A percentile compares a stretch with the other conserved stretches of the same genome.
Evolutionary conservation across 2,797 vertebrate species (phyloP).

Genomic region (Anguilla anguilla): DNA sequence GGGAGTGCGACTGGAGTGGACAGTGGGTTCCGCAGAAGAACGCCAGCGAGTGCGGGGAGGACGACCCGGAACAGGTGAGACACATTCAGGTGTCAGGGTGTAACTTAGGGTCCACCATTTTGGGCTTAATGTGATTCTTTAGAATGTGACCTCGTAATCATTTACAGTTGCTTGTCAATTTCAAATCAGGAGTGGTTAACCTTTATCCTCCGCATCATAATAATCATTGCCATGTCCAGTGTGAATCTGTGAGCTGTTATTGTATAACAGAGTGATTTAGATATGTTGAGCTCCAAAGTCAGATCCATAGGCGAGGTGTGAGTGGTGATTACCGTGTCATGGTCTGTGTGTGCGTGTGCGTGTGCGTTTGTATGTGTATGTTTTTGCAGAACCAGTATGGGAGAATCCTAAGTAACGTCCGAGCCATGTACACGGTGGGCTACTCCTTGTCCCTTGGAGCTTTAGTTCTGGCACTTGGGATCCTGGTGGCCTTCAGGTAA

Average conservation of each 20-base stretch:
- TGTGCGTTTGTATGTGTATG: constrained; percentile 15
- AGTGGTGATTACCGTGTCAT: background rate
- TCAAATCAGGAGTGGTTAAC: background rate
- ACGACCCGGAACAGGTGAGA: constrained; percentile 62
- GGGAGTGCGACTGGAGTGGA: constrained; percentile 84
- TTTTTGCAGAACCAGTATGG: constrained; percentile 69
- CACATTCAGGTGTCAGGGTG: background rate
- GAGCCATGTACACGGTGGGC: constrained; percentile 85
- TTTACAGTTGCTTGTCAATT: background rate
- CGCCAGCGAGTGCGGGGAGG: constrained; percentile 74
- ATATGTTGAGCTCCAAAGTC: background rate
- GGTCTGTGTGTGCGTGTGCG: background rate
- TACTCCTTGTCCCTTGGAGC: constrained; percentile 86
- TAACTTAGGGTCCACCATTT: background rate
- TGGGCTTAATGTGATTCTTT: background rate
- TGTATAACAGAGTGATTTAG: background rate
- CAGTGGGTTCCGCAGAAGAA: constrained; percentile 79
- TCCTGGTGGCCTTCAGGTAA: constrained; percentile 86
- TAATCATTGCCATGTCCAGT: background rate
- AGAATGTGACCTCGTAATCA: background rate
- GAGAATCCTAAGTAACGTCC: constrained; percentile 73
- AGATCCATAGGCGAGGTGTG: background rate
- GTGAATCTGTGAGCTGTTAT: background rate
- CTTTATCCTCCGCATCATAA: background rate
- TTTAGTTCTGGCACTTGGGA: constrained; percentile 78